Conservation (phyloP, 2,888 invertebrate genomes). For the Adelognathus sp. region DNA sequence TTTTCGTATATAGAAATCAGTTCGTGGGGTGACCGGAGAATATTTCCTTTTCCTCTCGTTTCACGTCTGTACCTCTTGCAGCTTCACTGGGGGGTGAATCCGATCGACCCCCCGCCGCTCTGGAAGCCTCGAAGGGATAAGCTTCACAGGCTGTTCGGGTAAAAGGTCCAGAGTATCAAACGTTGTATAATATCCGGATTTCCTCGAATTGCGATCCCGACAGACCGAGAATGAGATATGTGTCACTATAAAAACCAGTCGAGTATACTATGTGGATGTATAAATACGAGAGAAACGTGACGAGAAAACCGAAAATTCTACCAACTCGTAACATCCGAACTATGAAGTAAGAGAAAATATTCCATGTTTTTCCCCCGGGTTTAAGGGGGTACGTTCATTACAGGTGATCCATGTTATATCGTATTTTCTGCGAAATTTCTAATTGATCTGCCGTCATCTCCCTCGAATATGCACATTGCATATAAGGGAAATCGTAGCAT, state of each 20-base stretch:
- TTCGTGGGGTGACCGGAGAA: background rate
- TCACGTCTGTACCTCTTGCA: background rate
- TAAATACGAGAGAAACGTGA: background rate
- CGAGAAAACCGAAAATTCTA: background rate
- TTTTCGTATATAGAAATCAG: background rate
- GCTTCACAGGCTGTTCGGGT: background rate
- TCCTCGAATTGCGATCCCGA: slow-evolving; percentile 1
- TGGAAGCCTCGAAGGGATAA: background rate
- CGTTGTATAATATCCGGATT: slow-evolving; percentile 12
- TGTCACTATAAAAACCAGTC: background rate
- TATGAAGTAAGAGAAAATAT: background rate
- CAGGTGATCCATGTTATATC: background rate
- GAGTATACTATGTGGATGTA: background rate
- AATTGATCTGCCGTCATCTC: too few species aligned
- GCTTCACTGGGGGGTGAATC: background rate
- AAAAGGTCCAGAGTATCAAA: slow-evolving; percentile 4
- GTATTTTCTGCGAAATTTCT: too few species aligned
- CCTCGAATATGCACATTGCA: too few species aligned
- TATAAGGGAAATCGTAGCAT: too few species aligned
- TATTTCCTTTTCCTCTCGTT: background rate
- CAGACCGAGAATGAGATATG: background rate
- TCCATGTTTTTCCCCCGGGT: background rate
- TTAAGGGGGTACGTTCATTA: background rate
- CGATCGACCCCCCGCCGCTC: background rate
- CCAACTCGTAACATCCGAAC: background rate